Base-by-base conservation (phyloP, 1,140 invertebrate genomes). In the Cepaea nemoralis region DNA sequence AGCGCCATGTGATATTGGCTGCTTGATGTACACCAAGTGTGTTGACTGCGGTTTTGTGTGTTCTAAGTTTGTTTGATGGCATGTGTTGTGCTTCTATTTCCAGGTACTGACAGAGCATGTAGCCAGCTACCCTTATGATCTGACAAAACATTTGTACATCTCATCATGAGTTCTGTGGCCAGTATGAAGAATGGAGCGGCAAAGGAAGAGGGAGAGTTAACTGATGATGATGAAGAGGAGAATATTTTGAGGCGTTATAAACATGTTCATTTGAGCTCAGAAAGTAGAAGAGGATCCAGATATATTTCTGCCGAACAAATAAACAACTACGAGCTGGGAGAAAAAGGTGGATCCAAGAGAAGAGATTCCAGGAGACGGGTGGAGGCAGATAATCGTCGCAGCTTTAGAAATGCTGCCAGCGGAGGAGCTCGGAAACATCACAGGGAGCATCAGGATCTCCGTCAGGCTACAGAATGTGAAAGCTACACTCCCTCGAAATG, bases 191-290 rank as follows among this genome's bases (percentile, higher is more conserved):
- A 33, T 50, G 59, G 19, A 45, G 55, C 40, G 50, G 77, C 14
- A 0, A 80, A 71, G 42, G 67, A 48, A 71, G 77, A 80, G 50
- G 42, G 42, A 40, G 69, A 69, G 31, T 45, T 48, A 71, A 71
- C 37, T 42, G 66, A 70, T 22, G 39, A 76, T 39, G 71, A 77
- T 14, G 39, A 42, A 22, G 73, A 67, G 22, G 73, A 81, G 24
- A 27, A 33, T 12, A 80, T 59, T 74, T 69, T 59, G 31, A 31
- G 59, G 10, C 6, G 27, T 31, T 10, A 19, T 31, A 31, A 16
- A 27, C 2, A 63, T 63, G 16, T 27, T 6, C 33, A 31, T 63
- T 27, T 6, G 1, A 31, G 27, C n/a, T 12, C n/a, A 63, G 27
- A 8, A 6, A 22, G 33, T 31, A 63, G 59, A 31, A 27, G 16